These are phyloP conservation scores for Cristatella mucedo DNA, from an alignment of 2,888 invertebrate genomes.

Conservation along the genomic window DNA sequence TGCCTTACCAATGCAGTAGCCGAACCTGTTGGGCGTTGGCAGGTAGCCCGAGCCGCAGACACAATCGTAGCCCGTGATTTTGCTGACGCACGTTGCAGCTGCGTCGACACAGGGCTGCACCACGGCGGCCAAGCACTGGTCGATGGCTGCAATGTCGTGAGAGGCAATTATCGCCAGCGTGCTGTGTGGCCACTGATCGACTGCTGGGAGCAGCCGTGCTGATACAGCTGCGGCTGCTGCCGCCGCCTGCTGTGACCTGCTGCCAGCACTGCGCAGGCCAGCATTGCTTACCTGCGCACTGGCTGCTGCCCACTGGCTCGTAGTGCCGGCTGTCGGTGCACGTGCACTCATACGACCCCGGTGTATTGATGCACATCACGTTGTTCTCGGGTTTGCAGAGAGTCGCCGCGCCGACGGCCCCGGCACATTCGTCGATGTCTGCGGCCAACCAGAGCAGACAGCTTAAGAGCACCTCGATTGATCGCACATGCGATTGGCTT, in stretches of 20 bases:
- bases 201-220: too few species aligned
- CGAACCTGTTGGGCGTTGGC: too few species aligned
- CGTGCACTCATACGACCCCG: conserved; percentile 14
- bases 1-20: too few species aligned
- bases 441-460: too few species aligned
- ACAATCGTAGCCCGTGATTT: conserved; percentile 14
- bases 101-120: conserved; percentile 13
- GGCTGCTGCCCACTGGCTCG: conserved; percentile 11
- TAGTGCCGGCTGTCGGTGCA: conserved; percentile 14
- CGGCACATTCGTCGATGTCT: conserved; percentile 17
- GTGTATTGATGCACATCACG: conserved; percentile 15
- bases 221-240: too few species aligned
- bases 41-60: conserved; percentile 15
- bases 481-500: too few species aligned
- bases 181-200: too few species aligned
- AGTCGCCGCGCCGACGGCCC: conserved; percentile 10
- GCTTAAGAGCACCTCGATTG: too few species aligned
- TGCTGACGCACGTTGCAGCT: conserved; percentile 15
- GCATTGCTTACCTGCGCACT: conserved; percentile 16
- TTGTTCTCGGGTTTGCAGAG: conserved; percentile 15
- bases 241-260: too few species aligned
- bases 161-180: too few species aligned
- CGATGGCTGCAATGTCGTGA: conserved; percentile 14
- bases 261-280: too few species aligned
- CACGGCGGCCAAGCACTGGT: conserved; percentile 16